Conservation (phyloP, 2,888 invertebrate genomes). For the Tinea pellionella region DNA sequence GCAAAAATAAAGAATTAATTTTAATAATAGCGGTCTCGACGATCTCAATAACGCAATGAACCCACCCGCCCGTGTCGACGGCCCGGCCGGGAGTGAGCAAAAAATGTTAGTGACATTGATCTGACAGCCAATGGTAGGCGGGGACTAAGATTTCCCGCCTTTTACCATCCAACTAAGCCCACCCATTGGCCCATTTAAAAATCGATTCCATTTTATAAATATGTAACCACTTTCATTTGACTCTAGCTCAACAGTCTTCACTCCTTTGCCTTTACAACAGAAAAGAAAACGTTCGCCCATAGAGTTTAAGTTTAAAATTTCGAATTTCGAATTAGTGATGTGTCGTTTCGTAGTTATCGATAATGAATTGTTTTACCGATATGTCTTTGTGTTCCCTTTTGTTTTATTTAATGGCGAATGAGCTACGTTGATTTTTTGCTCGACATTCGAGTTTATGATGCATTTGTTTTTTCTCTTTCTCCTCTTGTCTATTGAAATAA, state of each 20-base stretch:
- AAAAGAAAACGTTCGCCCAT: neutral
- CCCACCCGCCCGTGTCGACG: constrained; percentile 30
- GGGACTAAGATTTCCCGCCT: neutral
- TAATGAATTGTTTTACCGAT: constrained; percentile 65
- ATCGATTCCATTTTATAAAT: constrained; percentile 70
- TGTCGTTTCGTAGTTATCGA: constrained; percentile 29
- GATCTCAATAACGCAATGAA: neutral
- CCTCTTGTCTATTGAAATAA: constrained; percentile 33
- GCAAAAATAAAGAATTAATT: no score
- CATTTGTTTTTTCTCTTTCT: constrained; percentile 20
- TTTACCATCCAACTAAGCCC: neutral
- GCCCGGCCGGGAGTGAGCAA: constrained; percentile 55
- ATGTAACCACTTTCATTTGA: constrained; percentile 60
- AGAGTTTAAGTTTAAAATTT: constrained; percentile 26
- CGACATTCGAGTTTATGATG: constrained; percentile 30
- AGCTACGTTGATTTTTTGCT: constrained; percentile 40
- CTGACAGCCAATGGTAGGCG: constrained; percentile 35
- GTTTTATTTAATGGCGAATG: constrained; percentile 63
- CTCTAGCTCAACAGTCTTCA: constrained; percentile 15
- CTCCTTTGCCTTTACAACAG: neutral
- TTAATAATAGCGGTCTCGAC: neutral
- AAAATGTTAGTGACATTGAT: constrained; percentile 51
- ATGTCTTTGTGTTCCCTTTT: constrained; percentile 63
- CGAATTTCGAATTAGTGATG: constrained; percentile 29
- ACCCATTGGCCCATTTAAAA: constrained; percentile 61